phyloP scores from a whole-genome alignment of 2,113 vertebrate genomes.

The Austrofundulus limnaeus region DNA sequence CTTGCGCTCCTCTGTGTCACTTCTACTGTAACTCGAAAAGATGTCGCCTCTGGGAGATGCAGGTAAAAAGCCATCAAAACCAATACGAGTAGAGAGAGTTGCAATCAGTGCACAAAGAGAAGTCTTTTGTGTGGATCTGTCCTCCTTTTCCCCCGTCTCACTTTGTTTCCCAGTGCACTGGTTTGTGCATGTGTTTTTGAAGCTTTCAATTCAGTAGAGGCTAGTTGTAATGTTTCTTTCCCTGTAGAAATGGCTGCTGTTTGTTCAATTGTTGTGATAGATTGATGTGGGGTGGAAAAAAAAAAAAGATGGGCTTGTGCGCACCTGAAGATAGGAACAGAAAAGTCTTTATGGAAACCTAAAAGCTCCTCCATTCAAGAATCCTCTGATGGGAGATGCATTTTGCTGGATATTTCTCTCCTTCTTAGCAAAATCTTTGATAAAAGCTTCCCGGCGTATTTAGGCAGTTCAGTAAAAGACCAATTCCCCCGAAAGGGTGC shows the following conservation, averaged over 20 bases:
- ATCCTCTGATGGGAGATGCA: constrained; percentile 50
- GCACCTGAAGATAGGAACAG: constrained; percentile 63
- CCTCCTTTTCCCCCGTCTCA: constrained; percentile 34
- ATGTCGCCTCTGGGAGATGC: constrained; percentile 69
- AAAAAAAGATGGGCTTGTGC: constrained; percentile 61
- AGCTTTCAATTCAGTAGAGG: constrained; percentile 65
- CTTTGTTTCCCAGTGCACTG: constrained; percentile 38
- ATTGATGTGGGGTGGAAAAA: constrained; percentile 65
- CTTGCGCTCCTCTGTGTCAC: constrained; percentile 55
- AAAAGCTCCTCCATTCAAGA: constrained; percentile 50
- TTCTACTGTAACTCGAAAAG: constrained; percentile 63
- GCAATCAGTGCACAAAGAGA: constrained; percentile 60
- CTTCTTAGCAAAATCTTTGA: constrained; percentile 25
- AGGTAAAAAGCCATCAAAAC: constrained; percentile 79
- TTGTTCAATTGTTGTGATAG: constrained; percentile 75
- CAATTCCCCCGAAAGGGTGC: constrained; percentile 41
- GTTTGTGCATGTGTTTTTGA: constrained; percentile 36
- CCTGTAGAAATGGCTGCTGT: constrained; percentile 67
- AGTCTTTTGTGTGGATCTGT: constrained; percentile 53
- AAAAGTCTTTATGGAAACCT: constrained; percentile 68
- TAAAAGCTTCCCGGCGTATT: constrained; percentile 52
- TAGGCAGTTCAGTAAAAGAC: constrained; percentile 34
- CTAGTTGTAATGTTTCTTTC: constrained; percentile 65
- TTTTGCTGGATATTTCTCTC: constrained; percentile 38
- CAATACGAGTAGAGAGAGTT: constrained; percentile 63